Base-by-base conservation (phyloP, 2,888 invertebrate species). In the Athrips mouffetella region DNA sequence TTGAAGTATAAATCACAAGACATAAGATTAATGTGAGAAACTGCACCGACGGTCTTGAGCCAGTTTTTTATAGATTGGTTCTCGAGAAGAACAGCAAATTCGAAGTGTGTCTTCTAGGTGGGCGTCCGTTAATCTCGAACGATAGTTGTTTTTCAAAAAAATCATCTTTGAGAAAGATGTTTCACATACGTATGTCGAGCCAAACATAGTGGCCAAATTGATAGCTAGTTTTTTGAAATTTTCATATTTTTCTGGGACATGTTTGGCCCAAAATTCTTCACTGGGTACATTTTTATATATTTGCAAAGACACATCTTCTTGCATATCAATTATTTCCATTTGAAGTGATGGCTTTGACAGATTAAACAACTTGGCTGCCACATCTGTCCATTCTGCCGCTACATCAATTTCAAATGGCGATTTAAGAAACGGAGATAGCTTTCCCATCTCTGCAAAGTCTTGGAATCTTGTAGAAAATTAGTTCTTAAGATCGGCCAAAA, bases 331-430 rank as follows among this genome's bases (percentile, higher is more conserved):
- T 51, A 51, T 51, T 8, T 51, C 51, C 49, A 49, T 47, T 37
- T 51, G 47, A 47, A 48, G 48, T 51, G 46, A 47, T 45, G 47
- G 27, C 47, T 48, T 47, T 20, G 55, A 48, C 40, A 61, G 55
- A 55, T 53, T 55, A 41, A 58, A 65, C 50, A 65, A 58, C 57
- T 62, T 63, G 30, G 57, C 62, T 59, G 62, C 61, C 55, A 57
- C 52, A 56, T 57, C 59, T 52, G 55, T 55, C 54, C 58, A 55
- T 54, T 56, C 54, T 27, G 51, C 54, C 23, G 51, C 57, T 62
- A 55, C 52, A 56, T 52, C 58, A 63, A 64, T 55, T 62, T 65
- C 60, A 63, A 50, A 53, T 23, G 53, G 51, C 44, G 53, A 57
- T 49, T 53, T 48, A 35, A 33, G 47, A 53, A 50, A 55, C n/a